phyloP scores from a whole-genome alignment of 1,140 invertebrate species.

The Acyrthosiphon pisum region DNA sequence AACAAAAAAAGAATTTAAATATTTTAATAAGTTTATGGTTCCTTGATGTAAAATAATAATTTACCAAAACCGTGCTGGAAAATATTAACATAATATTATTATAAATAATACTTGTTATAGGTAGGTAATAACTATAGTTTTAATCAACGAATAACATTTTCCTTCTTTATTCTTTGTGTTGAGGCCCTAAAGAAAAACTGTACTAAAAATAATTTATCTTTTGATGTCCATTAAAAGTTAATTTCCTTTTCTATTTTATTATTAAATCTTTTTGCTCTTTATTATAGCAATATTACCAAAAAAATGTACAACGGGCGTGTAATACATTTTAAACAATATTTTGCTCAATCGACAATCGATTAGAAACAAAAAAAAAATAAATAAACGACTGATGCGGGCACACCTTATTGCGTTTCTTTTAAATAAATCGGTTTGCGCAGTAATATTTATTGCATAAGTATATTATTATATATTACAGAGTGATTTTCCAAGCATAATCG shows the following conservation, averaged over 20 bases:
- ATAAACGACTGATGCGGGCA: accelerated
- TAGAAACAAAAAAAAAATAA: background rate
- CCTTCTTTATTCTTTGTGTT: background rate
- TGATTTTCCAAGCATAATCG: background rate
- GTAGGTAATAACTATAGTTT: background rate
- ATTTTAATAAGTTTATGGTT: too few relatives aligned
- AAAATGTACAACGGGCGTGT: background rate
- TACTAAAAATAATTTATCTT: background rate
- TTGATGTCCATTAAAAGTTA: too few relatives aligned
- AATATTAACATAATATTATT: too few relatives aligned
- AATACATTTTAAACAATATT: background rate
- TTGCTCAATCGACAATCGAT: background rate
- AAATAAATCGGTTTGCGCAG: background rate
- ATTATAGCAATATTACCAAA: background rate
- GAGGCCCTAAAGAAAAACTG: background rate
- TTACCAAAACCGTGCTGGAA: too few relatives aligned
- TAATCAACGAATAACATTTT: background rate
- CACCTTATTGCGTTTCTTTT: background rate
- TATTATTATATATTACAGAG: background rate
- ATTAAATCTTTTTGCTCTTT: background rate
- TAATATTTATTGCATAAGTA: background rate
- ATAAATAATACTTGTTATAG: too few relatives aligned
- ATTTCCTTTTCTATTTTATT: background rate
- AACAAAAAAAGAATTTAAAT: too few relatives aligned
- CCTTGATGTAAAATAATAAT: too few relatives aligned